Evolutionary conservation across 2,797 vertebrate species (phyloP), one percentile per base, ranked within the genome.

Genomic region (Myripristis jacobus): DNA sequence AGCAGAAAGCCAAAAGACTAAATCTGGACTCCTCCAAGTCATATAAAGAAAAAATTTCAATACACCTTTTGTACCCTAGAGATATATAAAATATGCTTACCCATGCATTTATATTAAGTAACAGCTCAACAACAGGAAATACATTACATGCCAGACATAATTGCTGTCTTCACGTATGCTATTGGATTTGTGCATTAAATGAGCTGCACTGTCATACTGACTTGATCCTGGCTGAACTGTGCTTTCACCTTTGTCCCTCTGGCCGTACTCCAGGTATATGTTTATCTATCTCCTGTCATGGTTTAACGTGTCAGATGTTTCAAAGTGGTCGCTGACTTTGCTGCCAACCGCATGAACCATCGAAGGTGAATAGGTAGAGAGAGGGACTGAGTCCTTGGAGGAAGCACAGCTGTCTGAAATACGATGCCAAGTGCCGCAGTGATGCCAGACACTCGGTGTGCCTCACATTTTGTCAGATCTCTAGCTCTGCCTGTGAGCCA

Each of bases 331-430:
- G 53, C 41, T 55, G 41, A 24, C 38, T 24, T 21, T 44, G 50
- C 24, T 61, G 77, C 83, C 80, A 83, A 29, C 62, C 5, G 18
- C 66, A 52, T 69, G 31, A 85, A 79, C 44, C 27, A 22, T 70
- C 80, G 80, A 84, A 89, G 83, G 83, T 81, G 84, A 90, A 66
- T 84, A 87, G 86, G 85, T 87, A 55, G 18, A 34, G 58, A 57
- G 71, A 66, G 75, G 77, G 85, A 67, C 66, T 3, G 66, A 84
- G 86, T 82, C 86, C 87, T 88, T 85, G 87, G 89, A 89, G 82
- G 89, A 87, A 86, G 87, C 87, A 85, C 84, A 86, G 85, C 85
- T 89, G 85, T 91, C 81, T 88, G 89, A 88, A 88, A 90, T 84
- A 57, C 9, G 80, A 89, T 75, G 79, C 91, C 83, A 82, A 77